These are phyloP conservation scores for Pachymerium ferrugineum DNA, from an alignment of 2,888 invertebrate species.

Conservation along the genomic window DNA sequence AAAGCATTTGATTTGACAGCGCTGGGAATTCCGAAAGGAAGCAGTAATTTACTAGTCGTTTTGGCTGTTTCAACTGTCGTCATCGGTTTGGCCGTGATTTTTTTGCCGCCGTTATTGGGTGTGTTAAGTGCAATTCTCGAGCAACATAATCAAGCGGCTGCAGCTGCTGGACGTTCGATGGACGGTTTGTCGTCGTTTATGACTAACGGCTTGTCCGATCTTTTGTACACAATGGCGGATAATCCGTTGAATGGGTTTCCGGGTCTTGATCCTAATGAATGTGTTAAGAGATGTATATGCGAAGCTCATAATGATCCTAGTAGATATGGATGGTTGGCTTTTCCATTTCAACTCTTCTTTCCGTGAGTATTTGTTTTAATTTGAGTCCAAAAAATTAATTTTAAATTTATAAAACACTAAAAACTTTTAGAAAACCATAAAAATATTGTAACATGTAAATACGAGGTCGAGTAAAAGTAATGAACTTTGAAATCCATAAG, in stretches of 20 bases:
- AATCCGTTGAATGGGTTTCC: constrained; percentile 40
- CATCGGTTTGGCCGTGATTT: constrained; percentile 37
- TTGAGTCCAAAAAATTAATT: neutral
- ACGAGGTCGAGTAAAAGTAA: too few species aligned
- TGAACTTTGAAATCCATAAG: neutral
- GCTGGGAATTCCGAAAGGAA: constrained; percentile 33
- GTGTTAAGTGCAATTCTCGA: constrained; percentile 33
- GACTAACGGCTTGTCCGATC: constrained; percentile 34
- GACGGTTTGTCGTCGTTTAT: constrained; percentile 30
- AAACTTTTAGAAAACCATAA: too few species aligned
- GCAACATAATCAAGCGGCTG: neutral
- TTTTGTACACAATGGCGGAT: constrained; percentile 36
- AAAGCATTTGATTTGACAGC: constrained; percentile 36
- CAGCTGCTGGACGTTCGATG: neutral
- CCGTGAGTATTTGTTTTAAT: constrained; percentile 38
- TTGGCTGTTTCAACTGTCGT: constrained; percentile 36
- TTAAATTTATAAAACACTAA: neutral
- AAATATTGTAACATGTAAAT: too few species aligned
- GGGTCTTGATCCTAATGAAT: constrained; percentile 41
- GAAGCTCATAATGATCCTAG: constrained; percentile 44
- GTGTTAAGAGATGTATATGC: constrained; percentile 43
- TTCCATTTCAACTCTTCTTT: constrained; percentile 43
- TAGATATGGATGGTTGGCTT: constrained; percentile 43
- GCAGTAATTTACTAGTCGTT: constrained; percentile 35
- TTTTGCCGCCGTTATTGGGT: constrained; percentile 35